phyloP scores from a whole-genome alignment of 1,140 invertebrate species.

The Drosophila paulistorum region DNA sequence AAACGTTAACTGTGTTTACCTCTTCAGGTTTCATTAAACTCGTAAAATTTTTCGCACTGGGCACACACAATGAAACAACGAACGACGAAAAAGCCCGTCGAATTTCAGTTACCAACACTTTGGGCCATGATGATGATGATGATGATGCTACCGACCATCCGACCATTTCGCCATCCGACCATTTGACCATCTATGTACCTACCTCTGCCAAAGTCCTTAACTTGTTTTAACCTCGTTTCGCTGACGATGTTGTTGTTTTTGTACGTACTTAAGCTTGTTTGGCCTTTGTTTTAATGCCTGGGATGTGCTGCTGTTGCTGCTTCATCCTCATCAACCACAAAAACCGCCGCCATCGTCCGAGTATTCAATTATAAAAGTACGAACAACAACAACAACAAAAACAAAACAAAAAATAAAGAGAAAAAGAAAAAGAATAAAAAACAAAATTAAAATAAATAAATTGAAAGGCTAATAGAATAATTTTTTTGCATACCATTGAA shows the following conservation, averaged over 20 bases:
- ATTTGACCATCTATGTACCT: conserved; percentile 11
- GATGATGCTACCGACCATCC: conserved; percentile 3
- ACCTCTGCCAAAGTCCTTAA: conserved; percentile 50
- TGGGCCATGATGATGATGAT: conserved; percentile 20
- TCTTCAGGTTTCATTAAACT: conserved; percentile 67
- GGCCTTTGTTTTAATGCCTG: conserved; percentile 45
- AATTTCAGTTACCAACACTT: conserved; percentile 45
- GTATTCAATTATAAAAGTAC: conserved; percentile 40
- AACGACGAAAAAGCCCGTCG: conserved; percentile 15
- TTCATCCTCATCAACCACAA: conserved; percentile 47
- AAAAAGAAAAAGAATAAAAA: conserved; percentile 15
- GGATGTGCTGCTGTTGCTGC: conserved; percentile 24
- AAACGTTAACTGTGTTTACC: conserved; percentile 53
- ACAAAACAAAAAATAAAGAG: conserved; percentile 4
- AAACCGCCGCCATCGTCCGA: conserved; percentile 5
- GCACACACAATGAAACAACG: conserved; percentile 28
- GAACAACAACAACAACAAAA: conserved; percentile 1
- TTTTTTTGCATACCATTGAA: conserved; percentile 36
- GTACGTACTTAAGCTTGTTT: conserved; percentile 54
- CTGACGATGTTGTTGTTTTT: conserved; percentile 26
- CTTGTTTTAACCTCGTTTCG: conserved; percentile 62
- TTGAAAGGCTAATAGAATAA: conserved; percentile 21
- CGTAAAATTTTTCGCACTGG: conserved; percentile 37
- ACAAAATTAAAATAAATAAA: conserved; percentile 1
- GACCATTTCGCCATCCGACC: too few relatives aligned